These are phyloP conservation scores for Tridacna crocea DNA, from an alignment of 2,888 invertebrate genomes.

Conservation along the genomic window DNA sequence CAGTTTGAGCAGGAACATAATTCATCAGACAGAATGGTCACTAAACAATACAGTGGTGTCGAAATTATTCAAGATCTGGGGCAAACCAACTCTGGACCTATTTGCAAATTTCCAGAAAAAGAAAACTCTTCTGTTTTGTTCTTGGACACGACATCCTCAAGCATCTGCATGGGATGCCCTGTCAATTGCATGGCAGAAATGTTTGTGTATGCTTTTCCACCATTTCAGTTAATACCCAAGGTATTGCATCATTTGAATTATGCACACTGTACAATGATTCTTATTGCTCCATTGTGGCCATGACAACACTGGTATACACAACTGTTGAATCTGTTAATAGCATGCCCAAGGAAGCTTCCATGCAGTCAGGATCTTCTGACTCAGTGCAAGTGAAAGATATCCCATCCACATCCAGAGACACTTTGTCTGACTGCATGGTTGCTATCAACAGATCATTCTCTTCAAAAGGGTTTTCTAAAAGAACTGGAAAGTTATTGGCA, in stretches of 20 bases:
- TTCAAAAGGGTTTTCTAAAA: conserved; percentile 10
- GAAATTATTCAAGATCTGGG: conserved; percentile 45
- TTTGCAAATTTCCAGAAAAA: conserved; percentile 44
- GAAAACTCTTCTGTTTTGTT: conserved; percentile 42
- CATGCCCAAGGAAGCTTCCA: conserved; percentile 38
- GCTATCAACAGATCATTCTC: conserved; percentile 11
- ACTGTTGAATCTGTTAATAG: conserved; percentile 35
- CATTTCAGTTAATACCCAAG: conserved; percentile 33
- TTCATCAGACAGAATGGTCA: conserved; percentile 49
- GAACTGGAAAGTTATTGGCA: not conserved
- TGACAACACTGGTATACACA: conserved; percentile 34
- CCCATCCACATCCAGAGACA: conserved; percentile 35
- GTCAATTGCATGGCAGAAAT: conserved; percentile 52
- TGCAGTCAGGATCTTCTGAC: conserved; percentile 30
- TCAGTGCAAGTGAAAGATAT: conserved; percentile 32
- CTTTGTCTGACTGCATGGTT: conserved; percentile 10
- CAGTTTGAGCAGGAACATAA: conserved; percentile 30
- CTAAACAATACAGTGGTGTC: conserved; percentile 33
- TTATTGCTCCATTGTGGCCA: conserved; percentile 44
- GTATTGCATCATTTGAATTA: conserved; percentile 33
- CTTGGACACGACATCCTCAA: conserved; percentile 46
- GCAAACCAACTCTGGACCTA: conserved; percentile 34
- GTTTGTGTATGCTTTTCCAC: conserved; percentile 49
- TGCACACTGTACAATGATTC: conserved; percentile 41
- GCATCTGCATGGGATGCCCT: conserved; percentile 51